Conservation (phyloP, 2,113 vertebrate genomes). For the Patagioenas fasciata region DNA sequence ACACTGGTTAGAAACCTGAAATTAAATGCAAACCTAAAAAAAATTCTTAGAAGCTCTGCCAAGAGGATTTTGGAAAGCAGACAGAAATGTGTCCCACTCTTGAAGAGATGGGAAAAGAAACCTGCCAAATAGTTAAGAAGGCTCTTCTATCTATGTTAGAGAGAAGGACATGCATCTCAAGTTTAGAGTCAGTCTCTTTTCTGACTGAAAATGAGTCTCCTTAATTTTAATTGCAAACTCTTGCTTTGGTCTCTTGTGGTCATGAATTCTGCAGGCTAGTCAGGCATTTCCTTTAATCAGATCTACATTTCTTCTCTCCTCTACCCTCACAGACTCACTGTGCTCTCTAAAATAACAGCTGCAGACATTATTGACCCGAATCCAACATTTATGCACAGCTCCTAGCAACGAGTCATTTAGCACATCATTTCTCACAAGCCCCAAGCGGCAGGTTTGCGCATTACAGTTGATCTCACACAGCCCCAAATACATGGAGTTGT, state of each 20-base stretch:
- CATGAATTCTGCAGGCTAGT: not conserved
- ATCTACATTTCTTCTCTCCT: not conserved
- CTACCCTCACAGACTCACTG: not conserved
- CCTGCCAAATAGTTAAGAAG: not conserved
- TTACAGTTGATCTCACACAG: not conserved
- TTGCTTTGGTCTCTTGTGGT: not conserved
- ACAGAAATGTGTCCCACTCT: not conserved
- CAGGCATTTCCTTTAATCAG: not conserved
- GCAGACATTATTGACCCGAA: not conserved
- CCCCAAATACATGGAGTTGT: not conserved
- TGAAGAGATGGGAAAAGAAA: not conserved
- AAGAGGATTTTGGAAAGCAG: not conserved
- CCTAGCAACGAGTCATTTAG: not conserved
- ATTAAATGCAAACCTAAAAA: not conserved
- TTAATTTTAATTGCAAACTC: slow-evolving; percentile 2
- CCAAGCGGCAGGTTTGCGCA: not conserved
- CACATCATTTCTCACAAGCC: not conserved
- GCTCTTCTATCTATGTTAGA: not conserved
- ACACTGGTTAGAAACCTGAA: not conserved
- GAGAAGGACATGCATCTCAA: not conserved
- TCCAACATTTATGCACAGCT: not conserved
- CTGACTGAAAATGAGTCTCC: not conserved
- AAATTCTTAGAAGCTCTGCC: not conserved
- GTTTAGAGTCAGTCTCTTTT: not conserved
- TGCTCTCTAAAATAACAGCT: not conserved